These are phyloP conservation scores for Trididemnum clinides DNA, from an alignment of 23 tunicate genomes.

Conservation along the genomic window DNA sequence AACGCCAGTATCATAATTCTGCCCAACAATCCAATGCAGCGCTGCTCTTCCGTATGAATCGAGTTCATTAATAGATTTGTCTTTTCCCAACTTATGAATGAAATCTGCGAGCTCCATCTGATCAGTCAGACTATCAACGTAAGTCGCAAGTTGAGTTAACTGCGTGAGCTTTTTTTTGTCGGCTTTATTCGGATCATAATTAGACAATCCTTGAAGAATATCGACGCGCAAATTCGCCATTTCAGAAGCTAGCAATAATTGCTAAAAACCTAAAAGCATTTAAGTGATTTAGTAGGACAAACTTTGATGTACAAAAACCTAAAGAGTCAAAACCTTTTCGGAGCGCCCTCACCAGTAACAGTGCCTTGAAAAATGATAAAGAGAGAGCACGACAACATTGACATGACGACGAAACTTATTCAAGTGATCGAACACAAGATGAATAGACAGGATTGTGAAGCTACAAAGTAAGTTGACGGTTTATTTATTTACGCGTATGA, in stretches of 20 bases:
- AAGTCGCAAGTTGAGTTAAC: background rate
- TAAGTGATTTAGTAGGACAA: too few relatives aligned
- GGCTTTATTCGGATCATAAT: conserved; percentile 12
- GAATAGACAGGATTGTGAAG: too few relatives aligned
- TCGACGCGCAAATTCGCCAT: background rate
- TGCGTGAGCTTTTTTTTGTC: background rate
- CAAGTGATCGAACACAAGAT: too few relatives aligned
- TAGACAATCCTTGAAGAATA: conserved; percentile 14
- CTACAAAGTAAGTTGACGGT: too few relatives aligned
- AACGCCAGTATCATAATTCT: background rate
- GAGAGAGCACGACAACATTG: too few relatives aligned
- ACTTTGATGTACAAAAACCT: too few relatives aligned
- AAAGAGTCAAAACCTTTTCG: too few relatives aligned
- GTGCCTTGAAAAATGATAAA: too few relatives aligned
- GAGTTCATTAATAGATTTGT: background rate
- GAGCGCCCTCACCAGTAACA: too few relatives aligned
- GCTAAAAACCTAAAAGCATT: too few relatives aligned
- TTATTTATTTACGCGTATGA: too few relatives aligned
- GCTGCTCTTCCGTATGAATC: conserved; percentile 30
- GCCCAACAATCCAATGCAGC: conserved; percentile 39
- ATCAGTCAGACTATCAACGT: background rate
- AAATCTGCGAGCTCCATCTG: background rate
- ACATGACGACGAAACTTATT: too few relatives aligned
- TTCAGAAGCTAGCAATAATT: background rate
- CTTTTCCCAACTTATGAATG: background rate